phyloP scores from a whole-genome alignment of 1,140 invertebrate genomes.

The Megalopta genalis region DNA sequence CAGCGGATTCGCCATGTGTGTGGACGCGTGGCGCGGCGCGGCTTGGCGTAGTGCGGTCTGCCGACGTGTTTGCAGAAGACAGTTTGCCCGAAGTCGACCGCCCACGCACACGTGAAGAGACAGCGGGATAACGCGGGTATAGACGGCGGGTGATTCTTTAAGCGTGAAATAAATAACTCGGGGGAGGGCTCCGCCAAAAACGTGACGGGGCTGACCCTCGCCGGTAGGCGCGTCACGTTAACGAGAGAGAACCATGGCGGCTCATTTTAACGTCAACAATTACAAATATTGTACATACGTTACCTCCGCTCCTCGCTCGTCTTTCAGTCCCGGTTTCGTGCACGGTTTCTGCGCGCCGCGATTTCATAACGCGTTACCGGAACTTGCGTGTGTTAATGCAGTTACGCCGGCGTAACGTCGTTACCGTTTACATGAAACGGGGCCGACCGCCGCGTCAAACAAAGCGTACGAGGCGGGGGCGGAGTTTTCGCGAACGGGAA shows the following conservation, averaged over 20 bases:
- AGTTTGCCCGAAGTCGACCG: conserved; percentile 59
- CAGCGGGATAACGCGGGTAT: conserved; percentile 48
- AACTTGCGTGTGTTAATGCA: not conserved
- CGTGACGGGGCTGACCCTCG: conserved; percentile 60
- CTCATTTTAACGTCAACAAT: conserved; percentile 71
- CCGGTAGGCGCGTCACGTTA: conserved; percentile 55
- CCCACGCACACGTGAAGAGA: conserved; percentile 31
- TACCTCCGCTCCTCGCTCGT: conserved; percentile 35
- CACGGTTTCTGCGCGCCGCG: conserved; percentile 10
- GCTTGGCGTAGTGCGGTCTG: too few species aligned
- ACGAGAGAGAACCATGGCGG: conserved; percentile 59
- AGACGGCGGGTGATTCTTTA: conserved; percentile 67
- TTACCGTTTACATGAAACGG: conserved; percentile 19
- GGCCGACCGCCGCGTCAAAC: conserved; percentile 31
- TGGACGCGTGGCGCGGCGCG: too few species aligned
- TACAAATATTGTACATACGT: conserved; percentile 69
- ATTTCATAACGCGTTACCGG: conserved; percentile 6
- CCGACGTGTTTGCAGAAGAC: conserved; percentile 59
- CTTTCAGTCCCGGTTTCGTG: conserved; percentile 38
- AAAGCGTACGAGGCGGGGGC: not conserved
- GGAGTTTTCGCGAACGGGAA: not conserved
- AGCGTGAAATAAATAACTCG: conserved; percentile 69
- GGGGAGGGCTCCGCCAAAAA: conserved; percentile 58
- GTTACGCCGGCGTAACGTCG: not conserved
- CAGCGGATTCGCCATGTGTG: conserved; percentile 11